These are phyloP conservation scores for Arremon brunneinucha DNA, from an alignment of 2,797 vertebrate species.

Conservation along the genomic window DNA sequence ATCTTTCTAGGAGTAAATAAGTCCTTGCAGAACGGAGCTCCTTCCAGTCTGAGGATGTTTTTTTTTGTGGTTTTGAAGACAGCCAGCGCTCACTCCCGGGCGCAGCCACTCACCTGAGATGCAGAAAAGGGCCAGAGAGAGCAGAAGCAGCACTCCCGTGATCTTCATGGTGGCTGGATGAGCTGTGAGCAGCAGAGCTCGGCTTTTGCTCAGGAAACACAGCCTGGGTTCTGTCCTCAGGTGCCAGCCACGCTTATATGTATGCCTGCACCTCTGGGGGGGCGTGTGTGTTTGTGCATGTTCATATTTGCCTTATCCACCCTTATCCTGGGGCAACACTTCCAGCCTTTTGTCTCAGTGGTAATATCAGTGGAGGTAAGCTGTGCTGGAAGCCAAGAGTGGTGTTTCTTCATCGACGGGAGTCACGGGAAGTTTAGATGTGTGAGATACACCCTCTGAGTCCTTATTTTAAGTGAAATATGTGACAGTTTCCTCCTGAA, in stretches of 20 bases:
- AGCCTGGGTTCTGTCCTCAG: background rate
- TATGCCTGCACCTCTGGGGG: background rate
- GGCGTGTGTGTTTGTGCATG: background rate
- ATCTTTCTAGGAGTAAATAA: slow-evolving; percentile 70
- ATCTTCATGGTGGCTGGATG: background rate
- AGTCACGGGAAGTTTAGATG: background rate
- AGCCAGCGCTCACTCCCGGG: background rate
- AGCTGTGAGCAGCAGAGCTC: background rate
- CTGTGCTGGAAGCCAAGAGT: background rate
- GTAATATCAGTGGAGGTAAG: background rate
- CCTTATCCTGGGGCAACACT: background rate
- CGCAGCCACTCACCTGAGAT: slow-evolving; percentile 45
- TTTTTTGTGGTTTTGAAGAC: slow-evolving; percentile 1
- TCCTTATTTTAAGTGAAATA: background rate
- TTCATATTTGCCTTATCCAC: background rate
- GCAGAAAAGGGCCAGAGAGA: slow-evolving; percentile 16
- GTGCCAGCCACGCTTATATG: background rate
- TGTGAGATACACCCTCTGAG: background rate
- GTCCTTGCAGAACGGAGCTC: slow-evolving; percentile 60
- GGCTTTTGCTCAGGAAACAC: background rate
- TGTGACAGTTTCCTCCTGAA: background rate
- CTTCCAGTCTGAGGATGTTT: slow-evolving; percentile 46
- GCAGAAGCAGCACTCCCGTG: background rate
- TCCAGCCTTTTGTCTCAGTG: background rate
- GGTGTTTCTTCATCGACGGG: background rate